Evolutionary conservation across 2,888 invertebrate species (phyloP), one percentile per base, ranked within the genome.

Genomic region (Rhimphoctona megacephalus): DNA sequence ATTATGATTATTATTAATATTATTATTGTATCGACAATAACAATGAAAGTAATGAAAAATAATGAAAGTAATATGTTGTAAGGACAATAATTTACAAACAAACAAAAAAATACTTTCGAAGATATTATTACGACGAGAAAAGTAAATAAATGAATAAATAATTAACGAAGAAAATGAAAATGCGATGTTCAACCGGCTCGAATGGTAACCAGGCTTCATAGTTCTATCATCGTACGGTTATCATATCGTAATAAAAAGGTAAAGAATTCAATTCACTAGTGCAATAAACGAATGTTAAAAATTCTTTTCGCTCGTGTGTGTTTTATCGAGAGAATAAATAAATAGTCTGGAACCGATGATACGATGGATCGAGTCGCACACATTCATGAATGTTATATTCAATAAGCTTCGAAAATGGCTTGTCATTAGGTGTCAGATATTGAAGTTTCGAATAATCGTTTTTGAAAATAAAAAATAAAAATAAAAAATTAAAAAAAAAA

Each of bases 21-120:
- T 93, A 92, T 83, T 81, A 81, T 90, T 89, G 90, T 91, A 90
- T 89, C 88, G 93, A 94, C 93, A 94, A 94, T 93, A 93, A 93
- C 81, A 79, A 90, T 74, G 84, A 84, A 89, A 81, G 88, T 88
- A 89, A 89, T 88, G 83, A 67, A 85, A 78, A 87, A 64, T 57
- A 90, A 89, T 89, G 90, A 92, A 93, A 92, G 90, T 91, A 90
- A 89, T 91, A 91, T 86, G 88, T 91, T 91, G 14, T 90, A 92
- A 91, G 87, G 91, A 92, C 92, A 92, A 93, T 93, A 92, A 92
- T 83, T 67, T 85, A 86, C 77, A 67, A 81, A 36, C 76, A 57
- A 83, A 30, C 33, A 66, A 66, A 52, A 57, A 69, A 30, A 54
- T 17, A 81, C 5, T 30, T 52, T 78, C 17, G 22, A 74, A 39